These are phyloP conservation scores for Phocoena phocoena DNA, from an alignment of 2,113 vertebrate species.

Conservation along the genomic window DNA sequence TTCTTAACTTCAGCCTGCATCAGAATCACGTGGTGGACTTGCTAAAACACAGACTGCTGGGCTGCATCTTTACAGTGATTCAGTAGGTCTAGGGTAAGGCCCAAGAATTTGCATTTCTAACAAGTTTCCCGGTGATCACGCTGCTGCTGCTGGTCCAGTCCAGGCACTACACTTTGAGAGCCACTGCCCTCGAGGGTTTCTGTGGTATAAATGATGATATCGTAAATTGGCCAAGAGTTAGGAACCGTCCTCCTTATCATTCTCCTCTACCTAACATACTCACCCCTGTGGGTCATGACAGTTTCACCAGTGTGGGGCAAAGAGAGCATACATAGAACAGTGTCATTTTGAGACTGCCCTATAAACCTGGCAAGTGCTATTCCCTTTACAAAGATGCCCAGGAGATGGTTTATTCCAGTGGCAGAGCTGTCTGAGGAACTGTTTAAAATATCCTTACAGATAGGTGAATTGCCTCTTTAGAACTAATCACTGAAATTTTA, in stretches of 20 bases:
- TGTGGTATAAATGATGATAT: not conserved
- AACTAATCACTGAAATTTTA: not conserved
- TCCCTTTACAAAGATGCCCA: not conserved
- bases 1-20: not conserved
- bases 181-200: not conserved
- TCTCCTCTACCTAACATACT: not conserved
- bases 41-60: not conserved
- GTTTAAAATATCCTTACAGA: not conserved
- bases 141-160: not conserved
- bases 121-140: not conserved
- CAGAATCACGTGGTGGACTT: not conserved
- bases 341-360: not conserved
- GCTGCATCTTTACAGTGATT: not conserved
- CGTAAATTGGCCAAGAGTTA: not conserved
- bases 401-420: not conserved
- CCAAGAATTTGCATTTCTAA: not conserved
- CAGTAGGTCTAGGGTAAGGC: not conserved
- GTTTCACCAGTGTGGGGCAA: not conserved
- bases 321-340: not conserved
- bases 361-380: not conserved
- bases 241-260: not conserved
- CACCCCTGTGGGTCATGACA: not conserved
- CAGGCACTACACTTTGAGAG: not conserved
- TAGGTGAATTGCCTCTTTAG: not conserved
- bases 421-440: not conserved